Evolutionary conservation across 2,797 vertebrate genomes (phyloP).

Genomic region (Dryobates pubescens): DNA sequence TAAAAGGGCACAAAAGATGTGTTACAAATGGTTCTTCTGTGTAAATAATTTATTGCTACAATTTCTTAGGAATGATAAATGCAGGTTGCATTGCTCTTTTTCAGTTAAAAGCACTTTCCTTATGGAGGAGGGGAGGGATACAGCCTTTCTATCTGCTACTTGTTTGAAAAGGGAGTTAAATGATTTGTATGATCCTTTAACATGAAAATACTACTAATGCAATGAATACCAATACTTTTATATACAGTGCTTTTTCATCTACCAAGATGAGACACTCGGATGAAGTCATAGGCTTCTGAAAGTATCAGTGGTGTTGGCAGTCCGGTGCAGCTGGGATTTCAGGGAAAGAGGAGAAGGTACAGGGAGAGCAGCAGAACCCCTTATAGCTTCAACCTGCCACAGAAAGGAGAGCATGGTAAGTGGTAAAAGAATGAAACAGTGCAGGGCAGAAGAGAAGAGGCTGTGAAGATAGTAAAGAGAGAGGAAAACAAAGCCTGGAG

Average conservation of each 20-base stretch:
- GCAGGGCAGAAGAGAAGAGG: neutral
- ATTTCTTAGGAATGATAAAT: neutral
- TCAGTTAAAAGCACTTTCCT: neutral
- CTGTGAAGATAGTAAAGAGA: neutral
- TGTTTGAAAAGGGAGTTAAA: neutral
- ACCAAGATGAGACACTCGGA: neutral
- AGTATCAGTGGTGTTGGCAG: neutral
- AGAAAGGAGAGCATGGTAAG: neutral
- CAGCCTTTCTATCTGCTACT: neutral
- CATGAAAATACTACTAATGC: neutral
- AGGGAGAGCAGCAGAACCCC: neutral
- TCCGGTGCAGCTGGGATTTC: neutral
- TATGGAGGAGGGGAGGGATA: neutral
- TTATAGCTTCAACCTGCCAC: neutral
- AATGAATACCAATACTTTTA: neutral
- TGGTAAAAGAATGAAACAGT: neutral
- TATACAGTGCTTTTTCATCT: neutral
- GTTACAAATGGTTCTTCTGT: neutral
- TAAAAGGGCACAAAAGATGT: neutral
- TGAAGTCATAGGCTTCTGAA: neutral
- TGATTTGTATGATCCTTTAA: neutral
- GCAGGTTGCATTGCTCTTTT: neutral
- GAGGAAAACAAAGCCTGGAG: neutral
- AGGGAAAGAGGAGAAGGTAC: neutral
- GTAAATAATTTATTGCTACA: neutral